Conservation (phyloP, 2,888 invertebrate genomes). For the Palloptera scutellata region DNA sequence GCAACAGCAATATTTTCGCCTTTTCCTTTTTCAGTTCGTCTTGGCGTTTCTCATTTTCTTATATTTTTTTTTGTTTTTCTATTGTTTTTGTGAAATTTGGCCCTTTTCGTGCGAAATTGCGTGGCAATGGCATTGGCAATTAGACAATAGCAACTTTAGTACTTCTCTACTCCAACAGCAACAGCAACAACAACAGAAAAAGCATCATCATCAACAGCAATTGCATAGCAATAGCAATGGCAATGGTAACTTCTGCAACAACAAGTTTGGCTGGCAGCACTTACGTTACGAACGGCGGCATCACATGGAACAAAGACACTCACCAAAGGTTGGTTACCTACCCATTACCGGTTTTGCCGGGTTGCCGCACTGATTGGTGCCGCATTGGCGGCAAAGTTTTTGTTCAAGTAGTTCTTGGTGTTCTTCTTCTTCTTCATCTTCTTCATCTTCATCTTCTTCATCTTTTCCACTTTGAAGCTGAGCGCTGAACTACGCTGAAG, state of each 20-base stretch:
- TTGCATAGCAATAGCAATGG: not conserved
- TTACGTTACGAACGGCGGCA: not conserved
- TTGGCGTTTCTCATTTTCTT: too few relatives aligned
- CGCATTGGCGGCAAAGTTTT: constrained; percentile 47
- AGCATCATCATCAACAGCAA: not conserved
- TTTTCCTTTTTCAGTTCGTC: too few relatives aligned
- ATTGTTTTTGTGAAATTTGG: too few relatives aligned
- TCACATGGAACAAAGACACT: not conserved
- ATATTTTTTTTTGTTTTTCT: too few relatives aligned
- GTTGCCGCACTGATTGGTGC: constrained; percentile 44
- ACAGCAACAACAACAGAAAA: constrained; percentile 10
- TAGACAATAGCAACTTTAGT: constrained; percentile 39
- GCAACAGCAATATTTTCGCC: not conserved
- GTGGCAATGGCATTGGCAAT: constrained; percentile 47
- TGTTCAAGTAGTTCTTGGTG: constrained; percentile 21
- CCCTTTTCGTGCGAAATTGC: constrained; percentile 34
- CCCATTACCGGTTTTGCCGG: constrained; percentile 20
- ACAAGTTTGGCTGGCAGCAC: not conserved
- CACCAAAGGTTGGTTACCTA: not conserved
- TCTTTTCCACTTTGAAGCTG: too few relatives aligned
- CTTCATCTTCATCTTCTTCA: constrained; percentile 18
- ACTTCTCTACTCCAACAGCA: constrained; percentile 15
- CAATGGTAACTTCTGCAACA: constrained; percentile 8
- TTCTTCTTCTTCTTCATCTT: constrained; percentile 23
- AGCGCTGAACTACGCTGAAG: constrained; percentile 22